Evolutionary conservation across 1,140 invertebrate genomes (phyloP), one percentile per base, ranked within the genome.

Genomic region (Leptinotarsa undecemlineata): DNA sequence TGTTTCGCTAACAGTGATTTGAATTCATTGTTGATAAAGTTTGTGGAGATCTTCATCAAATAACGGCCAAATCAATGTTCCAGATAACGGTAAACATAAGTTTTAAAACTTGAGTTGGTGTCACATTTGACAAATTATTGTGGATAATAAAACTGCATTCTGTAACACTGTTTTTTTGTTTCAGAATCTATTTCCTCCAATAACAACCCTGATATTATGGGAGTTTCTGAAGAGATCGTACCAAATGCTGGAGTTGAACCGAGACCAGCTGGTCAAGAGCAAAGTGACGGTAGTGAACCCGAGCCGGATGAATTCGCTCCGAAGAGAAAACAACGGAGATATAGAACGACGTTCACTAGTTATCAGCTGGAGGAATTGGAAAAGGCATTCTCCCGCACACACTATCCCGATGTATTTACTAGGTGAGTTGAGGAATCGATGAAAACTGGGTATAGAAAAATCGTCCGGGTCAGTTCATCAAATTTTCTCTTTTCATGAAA

Each of bases 401-500:
- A 99, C 86, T 99, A 98, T 87, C 97, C 97, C 20, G 97, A 99
- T 86, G 97, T 99, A 1, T 99, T 98, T 87, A 98, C 96, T 23
- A 94, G 97, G 94, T 98, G 89, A 87, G 88, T 84, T n/a, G 2
- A 42, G 8, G 33, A 42, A 42, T 42, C 33, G 8, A 42, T 33
- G 26, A 33, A 33, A 33, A 33, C 26, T 33, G 8, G 33, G 6
- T 8, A 33, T 33, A 26, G 5, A 1, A 6, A 1, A 0, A 8
- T 33, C 1, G 26, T 33, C 26, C 4, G 4, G 8, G 6, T 8
- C 26, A 33, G 26, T 6, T 33, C 6, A 6, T 33, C 6, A 33
- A 33, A 1, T 33, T 33, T 33, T 8, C 1, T 6, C 26, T 6
- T 33, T 6, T 33, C 4, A 6, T 33, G 26, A 33, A 33, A 6